Percentiles rank a stretch among this genome's conserved stretches.
Evolutionary conservation across 2,888 invertebrate genomes (phyloP).

Genomic region (Ryuthela nishihirai): DNA sequence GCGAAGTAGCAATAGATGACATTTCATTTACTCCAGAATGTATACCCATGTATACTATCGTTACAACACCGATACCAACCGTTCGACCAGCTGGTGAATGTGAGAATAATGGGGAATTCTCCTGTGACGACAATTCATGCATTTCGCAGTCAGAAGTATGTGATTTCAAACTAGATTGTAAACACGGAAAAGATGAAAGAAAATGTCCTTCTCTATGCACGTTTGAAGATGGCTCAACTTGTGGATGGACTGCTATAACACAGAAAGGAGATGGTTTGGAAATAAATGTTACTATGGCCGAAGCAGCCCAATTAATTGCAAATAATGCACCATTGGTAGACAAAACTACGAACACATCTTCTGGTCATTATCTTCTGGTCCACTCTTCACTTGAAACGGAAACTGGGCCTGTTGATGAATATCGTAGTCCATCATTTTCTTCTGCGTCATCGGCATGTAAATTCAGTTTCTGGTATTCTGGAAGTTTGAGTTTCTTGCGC

Average conservation of each 20-base stretch:
- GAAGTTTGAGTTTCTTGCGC: not conserved
- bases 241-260: constrained; percentile 22
- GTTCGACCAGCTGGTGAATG: constrained; percentile 24
- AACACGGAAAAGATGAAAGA: constrained; percentile 35
- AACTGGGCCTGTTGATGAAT: constrained; percentile 5
- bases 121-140: constrained; percentile 35
- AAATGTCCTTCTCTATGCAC: constrained; percentile 33
- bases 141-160: constrained; percentile 24
- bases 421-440: constrained; percentile 18
- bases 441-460: constrained; percentile 21
- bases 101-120: constrained; percentile 17
- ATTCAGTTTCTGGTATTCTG: constrained; percentile 20
- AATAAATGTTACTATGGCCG: constrained; percentile 25
- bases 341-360: constrained; percentile 19
- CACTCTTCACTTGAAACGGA: constrained; percentile 3
- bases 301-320: constrained; percentile 1
- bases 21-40: constrained; percentile 35
- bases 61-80: constrained; percentile 32
- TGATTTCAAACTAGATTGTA: constrained; percentile 37
- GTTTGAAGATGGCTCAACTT: constrained; percentile 26
- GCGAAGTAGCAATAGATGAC: constrained; percentile 38
- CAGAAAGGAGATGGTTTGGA: constrained; percentile 9
- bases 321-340: constrained; percentile 12
- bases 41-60: constrained; percentile 18
- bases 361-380: constrained; percentile 28